These are phyloP conservation scores for Colletes latitarsis DNA, from an alignment of 1,140 invertebrate genomes.

Conservation along the genomic window DNA sequence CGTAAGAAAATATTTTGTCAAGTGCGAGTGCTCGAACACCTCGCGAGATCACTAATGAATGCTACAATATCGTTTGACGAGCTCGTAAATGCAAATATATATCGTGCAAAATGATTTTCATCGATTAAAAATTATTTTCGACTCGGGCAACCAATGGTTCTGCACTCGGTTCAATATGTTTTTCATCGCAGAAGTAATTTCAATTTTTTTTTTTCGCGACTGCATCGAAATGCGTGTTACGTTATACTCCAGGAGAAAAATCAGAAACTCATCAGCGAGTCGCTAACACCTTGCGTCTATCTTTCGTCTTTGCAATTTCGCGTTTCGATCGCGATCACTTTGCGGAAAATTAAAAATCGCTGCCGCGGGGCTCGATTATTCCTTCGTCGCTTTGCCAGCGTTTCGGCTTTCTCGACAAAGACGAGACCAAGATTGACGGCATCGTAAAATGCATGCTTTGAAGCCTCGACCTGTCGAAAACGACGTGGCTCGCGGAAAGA, in stretches of 20 bases:
- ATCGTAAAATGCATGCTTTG: background rate
- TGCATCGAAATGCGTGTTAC: no score
- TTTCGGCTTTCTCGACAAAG: background rate
- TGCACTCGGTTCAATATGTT: no score
- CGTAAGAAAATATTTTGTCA: slow-evolving; percentile 58
- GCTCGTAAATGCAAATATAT: slow-evolving; percentile 23
- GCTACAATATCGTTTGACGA: slow-evolving; percentile 9
- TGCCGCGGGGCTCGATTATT: slow-evolving; percentile 36
- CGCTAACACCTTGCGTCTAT: background rate
- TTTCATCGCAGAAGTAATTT: no score
- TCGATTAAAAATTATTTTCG: background rate
- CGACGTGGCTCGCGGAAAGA: background rate
- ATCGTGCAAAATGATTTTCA: slow-evolving; percentile 7
- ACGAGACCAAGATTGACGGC: no score
- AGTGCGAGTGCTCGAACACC: slow-evolving; percentile 39
- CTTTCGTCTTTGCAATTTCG: slow-evolving; percentile 29
- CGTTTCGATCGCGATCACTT: background rate
- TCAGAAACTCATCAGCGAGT: background rate
- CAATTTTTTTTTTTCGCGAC: no score
- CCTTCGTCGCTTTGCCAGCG: background rate
- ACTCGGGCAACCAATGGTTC: no score
- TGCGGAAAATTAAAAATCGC: slow-evolving; percentile 47
- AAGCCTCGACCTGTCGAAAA: no score
- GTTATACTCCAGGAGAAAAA: no score
- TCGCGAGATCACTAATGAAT: slow-evolving; percentile 26